Evolutionary conservation across 2,113 vertebrate genomes (phyloP).

Genomic region (Bungarus multicinctus): DNA sequence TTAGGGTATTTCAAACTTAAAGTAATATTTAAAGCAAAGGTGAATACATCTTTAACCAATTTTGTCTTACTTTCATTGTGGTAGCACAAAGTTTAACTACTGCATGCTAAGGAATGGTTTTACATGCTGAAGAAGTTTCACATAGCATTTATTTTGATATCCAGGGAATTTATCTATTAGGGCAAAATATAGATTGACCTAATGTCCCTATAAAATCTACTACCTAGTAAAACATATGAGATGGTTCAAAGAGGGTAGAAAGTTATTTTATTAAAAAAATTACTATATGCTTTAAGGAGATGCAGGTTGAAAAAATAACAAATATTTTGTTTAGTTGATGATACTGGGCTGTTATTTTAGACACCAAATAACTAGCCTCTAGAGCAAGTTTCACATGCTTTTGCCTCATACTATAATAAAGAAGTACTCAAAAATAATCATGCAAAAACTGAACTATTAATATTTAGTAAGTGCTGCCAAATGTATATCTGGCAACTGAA

Average conservation of each 20-base stretch:
- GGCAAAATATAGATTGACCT: no score
- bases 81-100: background rate
- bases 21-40: no score
- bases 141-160: no score
- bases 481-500: background rate
- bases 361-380: background rate
- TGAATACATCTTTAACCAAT: no score
- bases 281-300: background rate
- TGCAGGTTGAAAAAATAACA: background rate
- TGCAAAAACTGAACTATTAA: background rate
- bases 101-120: background rate
- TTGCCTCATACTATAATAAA: background rate
- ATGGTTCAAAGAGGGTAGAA: background rate
- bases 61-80: background rate
- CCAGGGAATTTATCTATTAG: no score
- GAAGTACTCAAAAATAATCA: background rate
- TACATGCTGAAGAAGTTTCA: no score
- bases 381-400: background rate
- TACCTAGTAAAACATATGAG: no score
- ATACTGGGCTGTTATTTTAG: background rate
- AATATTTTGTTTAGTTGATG: background rate
- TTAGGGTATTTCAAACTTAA: background rate
- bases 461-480: background rate
- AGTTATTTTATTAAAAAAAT: background rate
- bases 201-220: no score